Evolutionary conservation across 2,113 vertebrate genomes (phyloP), one percentile per base, ranked within the genome.

Genomic region (Nyctereutes procyonoides): DNA sequence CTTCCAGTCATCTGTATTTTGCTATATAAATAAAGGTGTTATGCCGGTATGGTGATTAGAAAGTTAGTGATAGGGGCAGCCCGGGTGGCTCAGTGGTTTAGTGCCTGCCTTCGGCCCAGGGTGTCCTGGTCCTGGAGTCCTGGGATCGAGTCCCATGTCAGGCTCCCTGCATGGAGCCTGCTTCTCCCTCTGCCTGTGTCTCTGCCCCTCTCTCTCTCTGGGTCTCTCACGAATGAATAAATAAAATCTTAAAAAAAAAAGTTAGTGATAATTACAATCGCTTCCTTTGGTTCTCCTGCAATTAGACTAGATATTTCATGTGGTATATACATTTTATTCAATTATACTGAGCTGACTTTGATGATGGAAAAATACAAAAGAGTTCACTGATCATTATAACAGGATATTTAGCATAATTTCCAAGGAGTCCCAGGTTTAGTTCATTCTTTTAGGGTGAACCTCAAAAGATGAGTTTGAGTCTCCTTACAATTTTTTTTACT

Each of bases 311-410:
- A 65, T 81, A 80, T 97, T 95, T 89, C 71, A 24, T 67, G 90
- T 65, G 32, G 74, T 79, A 65, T 79, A 65, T 82, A 65, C 48
- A 26, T 58, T 77, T 92, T 77, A 92, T 77, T 94, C 91, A 92
- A 38, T 90, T 94, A 95, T 55, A 82, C 26, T 65, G 60, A 89
- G 74, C 92, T 85, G 77, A 12, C 74, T 94, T 94, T 83, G 76
- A 97, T 83, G 88, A 91, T 55, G 35, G n/a, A 83, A 92, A 96
- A 95, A 92, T 74, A 95, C 65, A 94, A 96, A 97, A 94, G 88
- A 93, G 51, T 93, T 93, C 22, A 90, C 67, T 82, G 71, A 94
- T 95, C 69, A 88, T 93, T 86, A 58, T 77, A 85, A 91, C n/a
- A 84, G 82, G 53, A 85, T 71, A 85, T 80, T 93, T 89, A 93